Percentiles rank a stretch among this genome's conserved stretches.
phyloP scores from a whole-genome alignment of 2,888 invertebrate species.

The Morpho deidamia region DNA sequence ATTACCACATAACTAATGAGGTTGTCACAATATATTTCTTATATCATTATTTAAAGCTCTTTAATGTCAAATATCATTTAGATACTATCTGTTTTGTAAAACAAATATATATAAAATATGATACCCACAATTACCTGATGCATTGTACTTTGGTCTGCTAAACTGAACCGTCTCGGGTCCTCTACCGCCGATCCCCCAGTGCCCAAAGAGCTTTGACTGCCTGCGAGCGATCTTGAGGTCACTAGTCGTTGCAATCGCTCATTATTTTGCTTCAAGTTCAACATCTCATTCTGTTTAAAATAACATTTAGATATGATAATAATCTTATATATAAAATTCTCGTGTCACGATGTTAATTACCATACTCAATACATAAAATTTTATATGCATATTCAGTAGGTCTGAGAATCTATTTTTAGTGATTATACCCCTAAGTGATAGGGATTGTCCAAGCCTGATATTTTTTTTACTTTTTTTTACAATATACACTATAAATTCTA shows the following conservation, averaged over 20 bases:
- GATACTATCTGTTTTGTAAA: too few species aligned
- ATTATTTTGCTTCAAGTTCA: slow-evolving; percentile 97
- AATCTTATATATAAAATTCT: too few species aligned
- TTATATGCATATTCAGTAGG: too few species aligned
- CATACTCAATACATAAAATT: too few species aligned
- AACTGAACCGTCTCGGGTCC: slow-evolving; percentile 78
- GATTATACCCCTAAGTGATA: too few species aligned
- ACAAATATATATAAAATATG: not conserved
- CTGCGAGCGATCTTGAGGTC: slow-evolving; percentile 80
- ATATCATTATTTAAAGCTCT: not conserved
- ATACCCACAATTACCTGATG: slow-evolving; percentile 52
- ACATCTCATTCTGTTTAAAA: slow-evolving; percentile 90
- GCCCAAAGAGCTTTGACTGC: slow-evolving; percentile 80
- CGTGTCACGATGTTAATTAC: too few species aligned
- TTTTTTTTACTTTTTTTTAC: too few species aligned
- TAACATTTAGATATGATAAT: not conserved
- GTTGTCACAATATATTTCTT: not conserved
- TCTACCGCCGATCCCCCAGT: slow-evolving; percentile 67
- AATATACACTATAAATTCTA: too few species aligned
- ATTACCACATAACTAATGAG: too few species aligned
- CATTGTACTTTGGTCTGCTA: slow-evolving; percentile 76
- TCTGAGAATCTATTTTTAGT: too few species aligned
- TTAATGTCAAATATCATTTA: too few species aligned
- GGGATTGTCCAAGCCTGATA: too few species aligned
- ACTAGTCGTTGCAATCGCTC: slow-evolving; percentile 94